These are phyloP conservation scores for Ellobius talpinus DNA, from an alignment of 2,113 vertebrate genomes.

Conservation along the genomic window DNA sequence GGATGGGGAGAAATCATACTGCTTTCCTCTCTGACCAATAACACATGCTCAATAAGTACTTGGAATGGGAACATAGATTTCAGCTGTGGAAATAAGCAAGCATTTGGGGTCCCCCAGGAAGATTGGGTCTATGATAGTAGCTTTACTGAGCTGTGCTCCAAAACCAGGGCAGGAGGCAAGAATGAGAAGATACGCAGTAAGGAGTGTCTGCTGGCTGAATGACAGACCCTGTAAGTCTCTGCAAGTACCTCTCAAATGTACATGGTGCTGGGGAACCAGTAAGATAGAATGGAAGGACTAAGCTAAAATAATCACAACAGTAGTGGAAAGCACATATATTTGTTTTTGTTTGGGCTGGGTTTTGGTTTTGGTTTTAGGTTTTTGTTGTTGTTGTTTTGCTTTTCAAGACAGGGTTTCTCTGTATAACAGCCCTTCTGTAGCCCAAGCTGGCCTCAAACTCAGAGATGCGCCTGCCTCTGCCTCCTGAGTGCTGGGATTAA, in stretches of 20 bases:
- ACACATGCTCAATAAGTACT: not conserved
- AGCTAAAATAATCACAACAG: not conserved
- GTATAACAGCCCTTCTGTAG: not conserved
- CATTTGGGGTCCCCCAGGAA: not conserved
- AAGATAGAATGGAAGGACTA: not conserved
- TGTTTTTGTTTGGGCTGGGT: not conserved
- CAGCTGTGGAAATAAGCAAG: not conserved
- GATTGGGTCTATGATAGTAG: fast-evolving
- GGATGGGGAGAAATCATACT: not conserved
- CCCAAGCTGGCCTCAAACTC: not conserved
- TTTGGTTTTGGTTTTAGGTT: too few relatives aligned
- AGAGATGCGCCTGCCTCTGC: not conserved
- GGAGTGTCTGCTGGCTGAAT: not conserved
- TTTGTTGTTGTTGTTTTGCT: not conserved
- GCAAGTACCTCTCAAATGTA: not conserved
- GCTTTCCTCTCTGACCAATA: not conserved
- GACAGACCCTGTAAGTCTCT: not conserved
- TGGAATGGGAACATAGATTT: fast-evolving
- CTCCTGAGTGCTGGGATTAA: not conserved
- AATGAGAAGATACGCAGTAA: not conserved
- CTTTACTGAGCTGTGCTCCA: not conserved
- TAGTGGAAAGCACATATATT: not conserved
- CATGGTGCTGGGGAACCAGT: not conserved
- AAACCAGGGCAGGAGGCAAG: not conserved
- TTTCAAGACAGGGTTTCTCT: not conserved